Conservation (phyloP, 1,140 invertebrate genomes). For the Drosophila malerkotliana region DNA sequence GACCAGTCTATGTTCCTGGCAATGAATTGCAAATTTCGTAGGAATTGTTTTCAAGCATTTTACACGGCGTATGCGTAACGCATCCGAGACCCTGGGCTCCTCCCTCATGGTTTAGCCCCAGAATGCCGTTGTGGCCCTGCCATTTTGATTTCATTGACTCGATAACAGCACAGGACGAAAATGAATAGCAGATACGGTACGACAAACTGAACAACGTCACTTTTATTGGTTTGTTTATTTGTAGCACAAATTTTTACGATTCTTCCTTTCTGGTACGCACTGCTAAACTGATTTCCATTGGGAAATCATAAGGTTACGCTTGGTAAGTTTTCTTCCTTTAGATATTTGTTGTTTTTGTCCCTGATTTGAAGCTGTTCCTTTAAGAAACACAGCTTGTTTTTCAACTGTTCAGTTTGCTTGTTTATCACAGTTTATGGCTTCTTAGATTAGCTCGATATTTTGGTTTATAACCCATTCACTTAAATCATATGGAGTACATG, state of each 20-base stretch:
- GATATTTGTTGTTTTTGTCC: conserved; percentile 35
- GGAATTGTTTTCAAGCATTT: conserved; percentile 68
- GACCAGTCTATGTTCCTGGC: conserved; percentile 39
- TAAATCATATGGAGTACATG: not conserved
- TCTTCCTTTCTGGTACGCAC: conserved; percentile 38
- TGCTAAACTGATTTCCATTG: conserved; percentile 76
- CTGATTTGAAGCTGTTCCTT: conserved; percentile 41
- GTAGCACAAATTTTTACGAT: conserved; percentile 74
- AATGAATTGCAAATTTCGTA: conserved; percentile 66
- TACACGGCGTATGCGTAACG: conserved; percentile 77
- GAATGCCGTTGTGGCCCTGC: not conserved
- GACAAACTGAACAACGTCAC: conserved; percentile 32
- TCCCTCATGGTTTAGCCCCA: conserved; percentile 1
- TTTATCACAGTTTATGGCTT: conserved; percentile 15
- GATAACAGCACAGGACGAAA: conserved; percentile 23
- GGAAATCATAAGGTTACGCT: conserved; percentile 67
- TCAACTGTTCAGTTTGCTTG: not conserved
- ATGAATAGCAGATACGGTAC: conserved; percentile 1
- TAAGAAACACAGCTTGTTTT: conserved; percentile 1
- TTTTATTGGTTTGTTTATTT: conserved; percentile 69
- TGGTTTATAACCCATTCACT: too few species aligned
- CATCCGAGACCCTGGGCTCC: conserved; percentile 40
- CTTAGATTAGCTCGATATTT: not conserved
- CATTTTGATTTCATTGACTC: conserved; percentile 55
- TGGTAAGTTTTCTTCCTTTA: conserved; percentile 38